Evolutionary conservation across 2,113 vertebrate genomes (phyloP).

Genomic region (Eclectus roratus): DNA sequence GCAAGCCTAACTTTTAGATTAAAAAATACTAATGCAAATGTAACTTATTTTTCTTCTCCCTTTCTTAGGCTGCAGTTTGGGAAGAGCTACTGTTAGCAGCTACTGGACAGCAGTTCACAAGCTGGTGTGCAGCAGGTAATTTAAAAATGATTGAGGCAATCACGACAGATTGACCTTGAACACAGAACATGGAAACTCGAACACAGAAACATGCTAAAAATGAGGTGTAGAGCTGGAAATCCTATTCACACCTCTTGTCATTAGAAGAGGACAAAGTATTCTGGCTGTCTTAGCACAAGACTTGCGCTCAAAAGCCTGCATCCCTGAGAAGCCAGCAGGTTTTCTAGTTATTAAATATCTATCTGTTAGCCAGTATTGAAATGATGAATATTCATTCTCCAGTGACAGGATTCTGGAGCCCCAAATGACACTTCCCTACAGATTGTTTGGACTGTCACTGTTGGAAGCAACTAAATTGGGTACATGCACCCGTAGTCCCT

Average conservation of each 20-base stretch:
- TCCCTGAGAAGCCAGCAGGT: background rate
- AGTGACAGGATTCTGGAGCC: background rate
- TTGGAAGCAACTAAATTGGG: background rate
- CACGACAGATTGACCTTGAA: background rate
- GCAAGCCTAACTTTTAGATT: background rate
- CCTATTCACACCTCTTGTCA: background rate
- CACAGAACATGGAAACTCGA: background rate
- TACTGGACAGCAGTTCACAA: slow-evolving; percentile 95
- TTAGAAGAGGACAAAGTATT: background rate
- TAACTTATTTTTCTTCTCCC: background rate
- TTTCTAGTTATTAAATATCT: background rate
- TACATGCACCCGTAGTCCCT: background rate
- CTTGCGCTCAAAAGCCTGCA: background rate
- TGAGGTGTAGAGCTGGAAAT: background rate
- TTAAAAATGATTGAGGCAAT: background rate
- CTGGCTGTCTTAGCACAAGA: background rate
- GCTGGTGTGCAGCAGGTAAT: slow-evolving; percentile 87
- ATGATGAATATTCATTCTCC: background rate
- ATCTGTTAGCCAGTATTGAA: background rate
- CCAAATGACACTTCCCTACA: background rate
- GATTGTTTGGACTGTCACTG: background rate
- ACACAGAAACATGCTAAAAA: background rate
- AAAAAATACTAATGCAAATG: background rate
- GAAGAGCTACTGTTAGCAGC: slow-evolving; percentile 94
- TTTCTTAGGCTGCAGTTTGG: slow-evolving; percentile 86